Evolutionary conservation across 2,113 vertebrate genomes (phyloP).

Genomic region (Gobiocypris rarus): DNA sequence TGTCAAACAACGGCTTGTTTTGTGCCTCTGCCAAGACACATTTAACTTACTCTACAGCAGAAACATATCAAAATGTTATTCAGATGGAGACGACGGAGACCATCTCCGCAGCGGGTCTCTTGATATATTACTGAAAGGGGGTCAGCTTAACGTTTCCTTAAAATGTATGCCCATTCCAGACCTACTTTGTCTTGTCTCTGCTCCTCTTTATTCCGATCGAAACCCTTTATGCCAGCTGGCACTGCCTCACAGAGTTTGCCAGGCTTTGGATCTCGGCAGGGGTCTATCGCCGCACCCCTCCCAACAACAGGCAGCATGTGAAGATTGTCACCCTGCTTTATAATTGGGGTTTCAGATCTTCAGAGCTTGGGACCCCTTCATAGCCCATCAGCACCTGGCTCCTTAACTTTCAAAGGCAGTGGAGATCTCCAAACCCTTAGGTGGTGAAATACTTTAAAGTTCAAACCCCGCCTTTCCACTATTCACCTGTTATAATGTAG

Average conservation of each 20-base stretch:
- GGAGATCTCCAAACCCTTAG: conserved; percentile 12
- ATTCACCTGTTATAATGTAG: conserved; percentile 28
- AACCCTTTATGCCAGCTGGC: conserved; percentile 56
- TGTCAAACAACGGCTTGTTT: not conserved
- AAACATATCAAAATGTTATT: not conserved
- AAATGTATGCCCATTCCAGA: conserved; percentile 31
- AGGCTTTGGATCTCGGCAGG: conserved; percentile 56
- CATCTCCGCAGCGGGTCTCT: not conserved
- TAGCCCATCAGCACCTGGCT: conserved; percentile 52
- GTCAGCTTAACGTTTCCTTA: conserved; percentile 13
- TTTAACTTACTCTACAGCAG: not conserved
- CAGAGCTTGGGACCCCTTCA: conserved; percentile 43
- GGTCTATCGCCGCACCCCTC: conserved; percentile 51
- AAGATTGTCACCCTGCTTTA: conserved; percentile 52
- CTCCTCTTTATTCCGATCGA: conserved; percentile 22
- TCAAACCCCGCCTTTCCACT: conserved; percentile 20
- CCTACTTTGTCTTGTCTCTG: conserved; percentile 41
- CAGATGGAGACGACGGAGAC: not conserved
- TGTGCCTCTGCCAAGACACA: not conserved
- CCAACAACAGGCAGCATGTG: conserved; percentile 42
- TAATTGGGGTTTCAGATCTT: conserved; percentile 55
- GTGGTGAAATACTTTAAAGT: conserved; percentile 37
- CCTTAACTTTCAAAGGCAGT: conserved; percentile 50
- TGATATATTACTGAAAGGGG: conserved; percentile 7
- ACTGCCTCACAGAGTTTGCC: conserved; percentile 52